These are phyloP conservation scores for Drosophila melanica DNA, from an alignment of 1,140 invertebrate species.

Conservation along the genomic window DNA sequence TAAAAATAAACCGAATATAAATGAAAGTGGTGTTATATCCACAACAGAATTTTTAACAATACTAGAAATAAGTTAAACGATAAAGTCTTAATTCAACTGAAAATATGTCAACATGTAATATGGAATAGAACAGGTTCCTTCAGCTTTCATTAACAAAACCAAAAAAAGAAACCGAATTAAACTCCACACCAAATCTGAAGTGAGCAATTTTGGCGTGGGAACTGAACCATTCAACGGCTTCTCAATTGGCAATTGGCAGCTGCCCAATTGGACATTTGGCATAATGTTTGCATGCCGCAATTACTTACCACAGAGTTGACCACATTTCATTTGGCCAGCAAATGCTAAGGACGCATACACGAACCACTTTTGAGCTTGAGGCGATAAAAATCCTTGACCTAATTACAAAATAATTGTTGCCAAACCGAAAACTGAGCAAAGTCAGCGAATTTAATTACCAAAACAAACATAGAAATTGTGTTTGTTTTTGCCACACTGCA, in stretches of 20 bases:
- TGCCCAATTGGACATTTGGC: slow-evolving; percentile 35
- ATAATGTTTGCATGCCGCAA: slow-evolving; percentile 69
- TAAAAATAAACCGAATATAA: not conserved
- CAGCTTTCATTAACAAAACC: not conserved
- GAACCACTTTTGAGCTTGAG: slow-evolving; percentile 27
- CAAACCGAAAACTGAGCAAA: slow-evolving; percentile 47
- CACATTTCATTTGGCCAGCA: slow-evolving; percentile 46
- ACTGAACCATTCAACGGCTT: slow-evolving; percentile 2
- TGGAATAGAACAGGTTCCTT: too few relatives aligned
- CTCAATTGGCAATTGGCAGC: slow-evolving; percentile 17
- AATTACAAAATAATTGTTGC: slow-evolving; percentile 81
- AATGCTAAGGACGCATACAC: slow-evolving; percentile 36
- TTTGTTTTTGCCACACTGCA: slow-evolving; percentile 24
- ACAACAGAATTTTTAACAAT: too few relatives aligned
- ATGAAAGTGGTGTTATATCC: too few relatives aligned
- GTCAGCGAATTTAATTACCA: slow-evolving; percentile 74
- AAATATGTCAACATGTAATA: too few relatives aligned
- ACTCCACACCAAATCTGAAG: not conserved
- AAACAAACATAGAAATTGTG: slow-evolving; percentile 70
- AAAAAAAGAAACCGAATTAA: slow-evolving; percentile 7
- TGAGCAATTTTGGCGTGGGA: slow-evolving; percentile 13
- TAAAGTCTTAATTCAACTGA: too few relatives aligned
- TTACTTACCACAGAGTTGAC: slow-evolving; percentile 56
- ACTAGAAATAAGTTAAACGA: too few relatives aligned
- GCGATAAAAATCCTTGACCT: slow-evolving; percentile 78